Conservation (phyloP, 1,140 invertebrate species). For the Varroa destructor region DNA sequence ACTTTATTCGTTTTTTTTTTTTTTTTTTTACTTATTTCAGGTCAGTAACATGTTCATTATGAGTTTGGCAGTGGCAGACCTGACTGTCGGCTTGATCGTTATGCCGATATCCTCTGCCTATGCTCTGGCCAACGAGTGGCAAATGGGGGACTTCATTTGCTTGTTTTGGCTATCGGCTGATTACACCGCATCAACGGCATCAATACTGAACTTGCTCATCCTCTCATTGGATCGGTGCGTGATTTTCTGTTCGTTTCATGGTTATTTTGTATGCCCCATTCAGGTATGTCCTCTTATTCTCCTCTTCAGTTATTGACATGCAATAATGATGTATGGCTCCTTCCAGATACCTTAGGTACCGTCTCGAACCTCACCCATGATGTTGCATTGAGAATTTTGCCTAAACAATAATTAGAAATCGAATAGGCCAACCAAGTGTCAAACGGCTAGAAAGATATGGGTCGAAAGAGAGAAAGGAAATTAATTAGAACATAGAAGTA, state of each 20-base stretch:
- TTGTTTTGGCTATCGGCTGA: conserved; percentile 47
- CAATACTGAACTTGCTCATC: conserved; percentile 51
- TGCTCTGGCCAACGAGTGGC: conserved; percentile 49
- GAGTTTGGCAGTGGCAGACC: conserved; percentile 50
- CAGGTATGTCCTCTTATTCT: too few relatives aligned
- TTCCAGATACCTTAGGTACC: too few relatives aligned
- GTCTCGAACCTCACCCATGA: too few relatives aligned
- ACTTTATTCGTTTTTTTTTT: too few relatives aligned
- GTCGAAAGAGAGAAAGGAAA: too few relatives aligned
- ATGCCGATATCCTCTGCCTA: conserved; percentile 53
- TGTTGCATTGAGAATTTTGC: too few relatives aligned
- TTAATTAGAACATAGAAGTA: too few relatives aligned
- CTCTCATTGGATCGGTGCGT: conserved; percentile 40
- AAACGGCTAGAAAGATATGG: too few relatives aligned
- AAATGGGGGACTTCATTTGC: conserved; percentile 46
- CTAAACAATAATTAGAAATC: too few relatives aligned
- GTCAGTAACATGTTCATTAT: conserved; percentile 55
- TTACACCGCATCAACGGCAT: conserved; percentile 52
- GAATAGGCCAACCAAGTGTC: too few relatives aligned
- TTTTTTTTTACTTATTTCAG: conserved; percentile 39
- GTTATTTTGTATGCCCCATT: conserved; percentile 25
- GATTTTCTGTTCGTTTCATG: conserved; percentile 14
- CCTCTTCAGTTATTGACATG: too few relatives aligned
- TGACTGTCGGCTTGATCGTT: conserved; percentile 50
- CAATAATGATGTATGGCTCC: too few relatives aligned